Evolutionary conservation across 2,888 invertebrate species (phyloP).

Genomic region (Coenonympha glycerion): DNA sequence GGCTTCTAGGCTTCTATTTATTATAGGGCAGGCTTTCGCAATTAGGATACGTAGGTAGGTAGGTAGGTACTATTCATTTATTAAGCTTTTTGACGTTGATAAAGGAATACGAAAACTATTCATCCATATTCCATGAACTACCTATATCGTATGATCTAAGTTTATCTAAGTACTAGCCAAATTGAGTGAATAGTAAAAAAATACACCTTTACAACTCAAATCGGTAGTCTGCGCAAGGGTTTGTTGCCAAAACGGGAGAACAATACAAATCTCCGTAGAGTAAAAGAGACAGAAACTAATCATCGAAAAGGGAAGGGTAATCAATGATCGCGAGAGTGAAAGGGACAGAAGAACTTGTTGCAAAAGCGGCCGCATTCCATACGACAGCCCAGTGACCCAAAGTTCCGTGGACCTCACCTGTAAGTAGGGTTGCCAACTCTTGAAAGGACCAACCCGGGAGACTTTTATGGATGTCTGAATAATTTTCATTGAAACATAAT

Average conservation of each 20-base stretch:
- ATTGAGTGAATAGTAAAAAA: neutral
- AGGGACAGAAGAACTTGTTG: conserved; percentile 64
- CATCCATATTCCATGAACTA: too few species aligned
- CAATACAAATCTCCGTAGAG: neutral
- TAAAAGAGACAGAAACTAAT: conserved; percentile 8
- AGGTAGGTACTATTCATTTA: too few species aligned
- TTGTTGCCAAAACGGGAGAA: neutral
- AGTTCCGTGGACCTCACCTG: conserved; percentile 39
- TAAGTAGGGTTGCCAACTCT: too few species aligned
- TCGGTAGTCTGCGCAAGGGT: conserved; percentile 30
- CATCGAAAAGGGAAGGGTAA: conserved; percentile 34
- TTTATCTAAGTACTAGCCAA: too few species aligned
- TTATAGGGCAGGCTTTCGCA: too few species aligned
- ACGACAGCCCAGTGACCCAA: conserved; percentile 70
- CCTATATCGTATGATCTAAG: too few species aligned
- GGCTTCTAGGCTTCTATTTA: too few species aligned
- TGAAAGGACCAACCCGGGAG: too few species aligned
- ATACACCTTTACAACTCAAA: conserved; percentile 22
- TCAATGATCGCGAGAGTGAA: conserved; percentile 34
- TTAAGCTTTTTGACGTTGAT: neutral
- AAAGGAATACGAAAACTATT: too few species aligned
- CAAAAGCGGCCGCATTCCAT: conserved; percentile 67
- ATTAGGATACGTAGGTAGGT: too few species aligned
- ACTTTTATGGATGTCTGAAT: too few species aligned
- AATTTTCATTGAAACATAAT: too few species aligned